Evolutionary conservation across 2,113 vertebrate genomes (phyloP), one percentile per base, ranked within the genome.

Genomic region (Haplotaxodon microlepis): DNA sequence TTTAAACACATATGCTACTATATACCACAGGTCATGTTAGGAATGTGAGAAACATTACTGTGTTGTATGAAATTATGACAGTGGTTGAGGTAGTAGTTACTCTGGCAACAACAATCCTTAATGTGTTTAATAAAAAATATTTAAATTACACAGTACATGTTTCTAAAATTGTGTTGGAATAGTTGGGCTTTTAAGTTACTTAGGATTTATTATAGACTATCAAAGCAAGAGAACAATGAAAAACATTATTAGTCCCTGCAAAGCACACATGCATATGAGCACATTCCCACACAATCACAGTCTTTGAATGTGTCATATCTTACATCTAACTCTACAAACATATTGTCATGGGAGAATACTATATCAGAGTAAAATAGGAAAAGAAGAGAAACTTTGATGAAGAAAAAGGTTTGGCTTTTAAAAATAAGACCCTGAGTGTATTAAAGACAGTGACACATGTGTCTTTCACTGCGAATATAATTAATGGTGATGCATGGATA

Each of bases 381-480:
- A 88, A 38, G 47, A 89, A 17, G 24, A 81, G 21, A 14, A 53
- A 47, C 36, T 42, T 14, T 56, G 8, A 57, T 42, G 31, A 84
- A 47, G 5, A 31, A 38, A 88, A 87, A 50, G 7, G 51, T 76
- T 45, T 83, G 31, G 17, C 57, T 88, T 56, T 80, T 79, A 47
- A 85, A 86, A 92, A 90, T 63, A 59, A 87, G 90, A 40, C 36
- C 69, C 53, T 80, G 56, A 86, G 66, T 61, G 53, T 92, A 89
- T 92, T 84, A 91, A 84, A 91, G 29, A 63, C 11, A 78, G 81
- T 19, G 47, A 80, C 56, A 80, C 51, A 5, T 27, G 54, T 4
- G 14, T 73, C 29, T 66, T 16, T 79, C 6, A 85, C 14, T 87
- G 40, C 81, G 21, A 38, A n/a, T 61, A 50, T 38, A 34, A 83